These are phyloP conservation scores for Brachionus manjavacas DNA, from an alignment of 1,140 invertebrate genomes.

Conservation along the genomic window DNA sequence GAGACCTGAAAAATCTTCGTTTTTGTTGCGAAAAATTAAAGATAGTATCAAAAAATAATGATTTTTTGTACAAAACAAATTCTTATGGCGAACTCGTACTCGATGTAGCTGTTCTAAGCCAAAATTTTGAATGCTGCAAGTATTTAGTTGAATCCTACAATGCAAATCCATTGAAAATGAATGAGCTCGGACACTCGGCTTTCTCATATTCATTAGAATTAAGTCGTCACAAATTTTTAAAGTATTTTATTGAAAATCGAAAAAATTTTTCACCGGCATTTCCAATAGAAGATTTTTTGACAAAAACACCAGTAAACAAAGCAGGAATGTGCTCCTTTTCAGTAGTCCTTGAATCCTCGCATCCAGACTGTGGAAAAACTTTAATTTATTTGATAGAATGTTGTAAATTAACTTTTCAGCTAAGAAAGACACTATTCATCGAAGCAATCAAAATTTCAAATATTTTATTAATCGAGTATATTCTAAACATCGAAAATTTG, in stretches of 20 bases:
- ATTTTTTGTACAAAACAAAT: slow-evolving; percentile 16
- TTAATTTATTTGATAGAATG: not conserved
- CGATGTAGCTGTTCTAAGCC: not conserved
- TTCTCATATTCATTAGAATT: slow-evolving; percentile 15
- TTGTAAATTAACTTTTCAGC: not conserved
- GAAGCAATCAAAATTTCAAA: slow-evolving; percentile 10
- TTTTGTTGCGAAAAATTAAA: not conserved
- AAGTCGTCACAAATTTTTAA: not conserved
- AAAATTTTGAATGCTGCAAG: slow-evolving; percentile 9
- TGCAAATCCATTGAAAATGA: not conserved
- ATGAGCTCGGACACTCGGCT: not conserved
- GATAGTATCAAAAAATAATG: not conserved
- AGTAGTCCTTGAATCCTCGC: slow-evolving; percentile 2
- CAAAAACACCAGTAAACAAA: not conserved
- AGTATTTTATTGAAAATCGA: slow-evolving; percentile 7
- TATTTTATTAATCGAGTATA: not conserved
- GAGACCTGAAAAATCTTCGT: not conserved
- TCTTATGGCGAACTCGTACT: not conserved
- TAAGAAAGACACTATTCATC: not conserved
- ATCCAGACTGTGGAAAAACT: slow-evolving; percentile 17
- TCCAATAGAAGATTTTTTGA: slow-evolving; percentile 16
- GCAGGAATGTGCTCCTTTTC: not conserved
- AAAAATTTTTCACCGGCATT: not conserved
- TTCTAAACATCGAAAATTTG: not conserved
- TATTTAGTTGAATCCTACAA: not conserved